Evolutionary conservation across 2,888 invertebrate genomes (phyloP).

Genomic region (Leptogaster cylindrica): DNA sequence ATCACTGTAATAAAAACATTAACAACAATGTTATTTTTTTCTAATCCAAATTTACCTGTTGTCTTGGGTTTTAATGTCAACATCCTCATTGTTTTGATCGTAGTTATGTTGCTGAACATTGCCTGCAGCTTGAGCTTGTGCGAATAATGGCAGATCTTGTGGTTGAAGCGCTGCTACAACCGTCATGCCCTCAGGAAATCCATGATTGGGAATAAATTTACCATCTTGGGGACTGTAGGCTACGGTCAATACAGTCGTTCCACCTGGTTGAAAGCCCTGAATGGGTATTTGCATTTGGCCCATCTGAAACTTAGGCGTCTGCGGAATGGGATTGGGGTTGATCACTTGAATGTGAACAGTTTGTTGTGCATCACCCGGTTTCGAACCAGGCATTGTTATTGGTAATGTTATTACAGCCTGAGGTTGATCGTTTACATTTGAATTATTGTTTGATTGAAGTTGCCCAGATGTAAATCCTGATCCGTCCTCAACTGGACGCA

Average conservation of each 20-base stretch:
- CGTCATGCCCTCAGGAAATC: constrained; percentile 68
- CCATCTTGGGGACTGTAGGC: constrained; percentile 73
- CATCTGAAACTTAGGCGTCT: constrained; percentile 73
- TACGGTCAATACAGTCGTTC: constrained; percentile 76
- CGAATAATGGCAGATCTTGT: constrained; percentile 72
- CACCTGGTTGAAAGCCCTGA: constrained; percentile 73
- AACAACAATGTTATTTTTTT: background rate
- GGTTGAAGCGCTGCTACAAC: constrained; percentile 72
- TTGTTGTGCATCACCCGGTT: constrained; percentile 77
- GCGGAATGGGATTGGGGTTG: constrained; percentile 65
- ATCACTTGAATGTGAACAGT: constrained; percentile 81
- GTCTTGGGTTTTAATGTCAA: constrained; percentile 39
- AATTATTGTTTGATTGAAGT: constrained; percentile 49
- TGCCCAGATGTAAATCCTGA: constrained; percentile 54
- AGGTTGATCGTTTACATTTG: constrained; percentile 51
- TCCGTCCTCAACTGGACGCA: constrained; percentile 69
- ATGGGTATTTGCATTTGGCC: constrained; percentile 75
- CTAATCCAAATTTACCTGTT: background rate
- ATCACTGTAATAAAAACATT: constrained; percentile 15
- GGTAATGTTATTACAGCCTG: constrained; percentile 80
- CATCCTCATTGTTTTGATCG: constrained; percentile 34
- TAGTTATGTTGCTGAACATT: constrained; percentile 48
- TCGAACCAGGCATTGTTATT: constrained; percentile 76
- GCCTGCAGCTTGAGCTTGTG: constrained; percentile 54
- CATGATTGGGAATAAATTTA: constrained; percentile 66